Evolutionary conservation across 1,140 invertebrate species (phyloP).

Genomic region (Gonatopus flavifemur): DNA sequence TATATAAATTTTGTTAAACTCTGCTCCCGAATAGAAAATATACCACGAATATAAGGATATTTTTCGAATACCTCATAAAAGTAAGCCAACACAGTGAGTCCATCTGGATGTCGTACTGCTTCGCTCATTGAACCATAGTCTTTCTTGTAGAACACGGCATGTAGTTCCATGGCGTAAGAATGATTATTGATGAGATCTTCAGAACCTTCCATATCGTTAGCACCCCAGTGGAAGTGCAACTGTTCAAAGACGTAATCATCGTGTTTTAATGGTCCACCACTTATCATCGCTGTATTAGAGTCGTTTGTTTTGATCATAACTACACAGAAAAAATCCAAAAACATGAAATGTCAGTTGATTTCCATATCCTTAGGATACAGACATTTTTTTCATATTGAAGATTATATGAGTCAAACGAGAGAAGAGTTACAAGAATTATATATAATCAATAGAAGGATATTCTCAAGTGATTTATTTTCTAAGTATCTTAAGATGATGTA

Average conservation of each 20-base stretch:
- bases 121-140: slow-evolving; percentile 65
- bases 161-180: slow-evolving; percentile 73
- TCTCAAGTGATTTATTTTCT: no score
- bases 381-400: no score
- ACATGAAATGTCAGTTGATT: neutral
- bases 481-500: no score
- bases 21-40: no score
- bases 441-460: no score
- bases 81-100: slow-evolving; percentile 82
- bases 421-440: no score
- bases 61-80: slow-evolving; percentile 70
- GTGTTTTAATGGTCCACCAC: slow-evolving; percentile 70
- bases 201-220: slow-evolving; percentile 77
- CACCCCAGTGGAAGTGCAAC: slow-evolving; percentile 82
- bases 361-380: no score
- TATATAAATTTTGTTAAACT: no score
- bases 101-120: slow-evolving; percentile 69
- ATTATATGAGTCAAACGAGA: neutral
- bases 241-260: slow-evolving; percentile 75
- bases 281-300: slow-evolving; percentile 59
- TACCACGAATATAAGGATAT: neutral
- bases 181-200: slow-evolving; percentile 83
- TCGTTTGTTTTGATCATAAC: slow-evolving; percentile 63
- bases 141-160: slow-evolving; percentile 83
- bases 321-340: slow-evolving; percentile 28